Percentiles rank a stretch among this genome's conserved stretches.
phyloP scores from a whole-genome alignment of 2,888 invertebrate species.

The Harpalus rufipes region DNA sequence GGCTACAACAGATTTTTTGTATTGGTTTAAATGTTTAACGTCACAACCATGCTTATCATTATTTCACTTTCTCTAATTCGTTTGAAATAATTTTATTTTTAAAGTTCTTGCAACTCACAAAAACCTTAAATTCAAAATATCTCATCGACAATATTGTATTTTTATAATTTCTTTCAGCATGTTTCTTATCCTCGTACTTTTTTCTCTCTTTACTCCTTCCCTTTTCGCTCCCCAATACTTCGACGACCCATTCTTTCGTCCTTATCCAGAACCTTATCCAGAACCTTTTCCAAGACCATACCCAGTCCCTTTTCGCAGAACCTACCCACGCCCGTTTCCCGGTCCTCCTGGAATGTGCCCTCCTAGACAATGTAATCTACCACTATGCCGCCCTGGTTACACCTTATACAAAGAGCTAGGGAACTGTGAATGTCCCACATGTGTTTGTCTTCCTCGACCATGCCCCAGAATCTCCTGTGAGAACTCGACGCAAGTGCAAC shows the following conservation, averaged over 20 bases:
- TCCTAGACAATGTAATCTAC: neutral
- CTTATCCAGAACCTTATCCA: neutral
- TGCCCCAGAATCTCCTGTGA: neutral
- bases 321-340: too few species aligned
- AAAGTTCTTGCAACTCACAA: too few species aligned
- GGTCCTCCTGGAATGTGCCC: neutral
- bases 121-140: too few species aligned
- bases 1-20: too few species aligned
- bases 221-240: neutral
- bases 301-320: too few species aligned
- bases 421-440: neutral
- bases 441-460: neutral
- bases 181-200: neutral
- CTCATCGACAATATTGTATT: too few species aligned
- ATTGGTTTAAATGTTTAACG: too few species aligned
- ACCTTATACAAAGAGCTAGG: neutral
- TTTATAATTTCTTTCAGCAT: neutral
- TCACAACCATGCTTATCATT: too few species aligned
- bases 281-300: too few species aligned
- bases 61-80: too few species aligned
- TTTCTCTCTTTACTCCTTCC: neutral
- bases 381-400: neutral
- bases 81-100: too few species aligned
- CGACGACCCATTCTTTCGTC: neutral
- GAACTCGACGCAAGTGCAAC: neutral